Evolutionary conservation across 2,797 vertebrate species (phyloP).

Genomic region (Vireo griseus): DNA sequence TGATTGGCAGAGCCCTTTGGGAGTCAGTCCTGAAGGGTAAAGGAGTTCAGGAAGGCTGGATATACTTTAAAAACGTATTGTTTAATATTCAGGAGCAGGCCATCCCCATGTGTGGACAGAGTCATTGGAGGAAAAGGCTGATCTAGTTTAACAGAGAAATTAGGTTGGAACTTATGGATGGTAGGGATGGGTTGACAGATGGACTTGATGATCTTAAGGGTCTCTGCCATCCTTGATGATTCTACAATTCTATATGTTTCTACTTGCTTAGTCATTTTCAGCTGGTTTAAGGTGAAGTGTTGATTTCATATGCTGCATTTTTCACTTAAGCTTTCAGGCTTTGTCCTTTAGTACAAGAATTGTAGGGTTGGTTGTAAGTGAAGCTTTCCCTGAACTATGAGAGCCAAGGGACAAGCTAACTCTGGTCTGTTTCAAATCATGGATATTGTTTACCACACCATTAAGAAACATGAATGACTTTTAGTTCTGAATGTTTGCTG

Average conservation of each 20-base stretch:
- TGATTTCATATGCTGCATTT: neutral
- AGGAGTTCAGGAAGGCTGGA: neutral
- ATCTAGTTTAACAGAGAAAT: neutral
- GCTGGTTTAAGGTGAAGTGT: neutral
- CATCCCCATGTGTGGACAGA: neutral
- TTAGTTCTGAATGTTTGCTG: constrained; percentile 48
- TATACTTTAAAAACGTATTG: neutral
- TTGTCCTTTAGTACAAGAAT: neutral
- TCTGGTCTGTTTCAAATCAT: neutral
- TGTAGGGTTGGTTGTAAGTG: neutral
- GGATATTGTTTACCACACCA: neutral
- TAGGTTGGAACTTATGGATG: neutral
- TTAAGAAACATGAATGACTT: neutral
- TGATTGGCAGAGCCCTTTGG: neutral
- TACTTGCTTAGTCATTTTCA: neutral
- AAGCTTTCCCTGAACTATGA: neutral
- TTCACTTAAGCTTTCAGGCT: neutral
- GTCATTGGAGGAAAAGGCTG: neutral
- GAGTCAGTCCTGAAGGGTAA: neutral
- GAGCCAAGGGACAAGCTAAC: neutral
- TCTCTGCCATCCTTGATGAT: neutral
- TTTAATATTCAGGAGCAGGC: neutral
- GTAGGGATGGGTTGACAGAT: neutral
- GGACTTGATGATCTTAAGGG: neutral
- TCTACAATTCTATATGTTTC: neutral